Percentiles rank a stretch among this genome's conserved stretches.
phyloP scores from a whole-genome alignment of 2,888 invertebrate species.

The Sussaba pulchella region DNA sequence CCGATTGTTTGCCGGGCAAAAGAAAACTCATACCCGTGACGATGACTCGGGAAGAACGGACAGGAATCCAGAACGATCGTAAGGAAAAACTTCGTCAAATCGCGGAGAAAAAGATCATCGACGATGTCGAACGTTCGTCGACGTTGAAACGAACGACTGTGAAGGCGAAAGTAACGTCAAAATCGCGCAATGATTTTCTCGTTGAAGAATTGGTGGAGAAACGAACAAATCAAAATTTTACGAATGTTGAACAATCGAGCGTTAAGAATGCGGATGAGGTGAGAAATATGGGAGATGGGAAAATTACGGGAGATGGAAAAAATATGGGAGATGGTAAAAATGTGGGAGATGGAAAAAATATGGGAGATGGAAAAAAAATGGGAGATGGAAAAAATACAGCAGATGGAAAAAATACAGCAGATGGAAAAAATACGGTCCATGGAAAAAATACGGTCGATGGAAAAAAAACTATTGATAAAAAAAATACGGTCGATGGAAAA shows the following conservation, averaged over 20 bases:
- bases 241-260: background rate
- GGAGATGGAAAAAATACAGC: background rate
- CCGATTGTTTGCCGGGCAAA: constrained; percentile 61
- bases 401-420: constrained; percentile 10
- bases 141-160: constrained; percentile 64
- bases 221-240: background rate
- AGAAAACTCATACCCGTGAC: constrained; percentile 4
- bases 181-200: constrained; percentile 87
- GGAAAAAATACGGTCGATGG: background rate
- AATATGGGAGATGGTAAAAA: background rate
- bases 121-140: constrained; percentile 61
- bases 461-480: background rate
- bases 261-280: background rate
- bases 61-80: constrained; percentile 83
- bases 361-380: background rate
- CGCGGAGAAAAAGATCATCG: constrained; percentile 82
- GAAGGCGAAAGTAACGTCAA: constrained; percentile 85
- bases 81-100: constrained; percentile 86
- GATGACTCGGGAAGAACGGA: constrained; percentile 65
- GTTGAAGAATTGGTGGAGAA: constrained; percentile 64
- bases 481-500: background rate
- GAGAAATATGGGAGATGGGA: constrained; percentile 1
- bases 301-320: background rate
- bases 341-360: background rate
- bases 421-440: background rate